A percentile compares a stretch with the other conserved stretches of the same genome.
phyloP scores from a whole-genome alignment of 1,140 invertebrate species.

The Heliconius hewitsoni region DNA sequence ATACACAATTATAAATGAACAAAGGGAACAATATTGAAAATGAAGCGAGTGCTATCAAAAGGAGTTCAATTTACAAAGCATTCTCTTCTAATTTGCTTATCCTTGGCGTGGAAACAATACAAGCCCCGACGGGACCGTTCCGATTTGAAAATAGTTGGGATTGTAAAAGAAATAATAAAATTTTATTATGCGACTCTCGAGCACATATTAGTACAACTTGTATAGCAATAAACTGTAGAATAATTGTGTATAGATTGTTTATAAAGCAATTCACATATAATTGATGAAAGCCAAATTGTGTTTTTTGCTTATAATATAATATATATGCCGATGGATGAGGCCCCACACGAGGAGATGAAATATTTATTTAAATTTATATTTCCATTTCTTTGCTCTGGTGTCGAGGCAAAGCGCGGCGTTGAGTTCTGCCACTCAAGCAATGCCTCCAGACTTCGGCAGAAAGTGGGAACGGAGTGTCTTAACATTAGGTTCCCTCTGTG shows the following conservation, averaged over 20 bases:
- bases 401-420: too few species aligned
- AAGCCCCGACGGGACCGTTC: conserved; percentile 16
- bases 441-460: too few species aligned
- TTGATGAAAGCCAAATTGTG: neutral
- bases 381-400: too few species aligned
- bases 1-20: conserved; percentile 15
- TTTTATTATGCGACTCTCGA: conserved; percentile 10
- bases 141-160: conserved; percentile 29
- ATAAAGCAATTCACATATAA: neutral
- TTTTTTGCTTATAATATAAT: too few species aligned
- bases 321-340: too few species aligned
- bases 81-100: conserved; percentile 31
- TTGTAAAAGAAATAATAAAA: conserved; percentile 32
- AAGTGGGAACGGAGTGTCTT: too few species aligned
- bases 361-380: too few species aligned
- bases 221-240: conserved; percentile 7
- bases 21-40: conserved; percentile 18
- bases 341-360: too few species aligned
- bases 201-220: conserved; percentile 22
- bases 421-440: too few species aligned
- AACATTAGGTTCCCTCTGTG: too few species aligned
- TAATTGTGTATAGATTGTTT: neutral
- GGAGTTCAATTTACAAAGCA: conserved; percentile 20
- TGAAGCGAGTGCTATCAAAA: conserved; percentile 23
- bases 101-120: conserved; percentile 23